phyloP scores from a whole-genome alignment of 2,888 invertebrate species.

The Chrysomela aeneicollis region DNA sequence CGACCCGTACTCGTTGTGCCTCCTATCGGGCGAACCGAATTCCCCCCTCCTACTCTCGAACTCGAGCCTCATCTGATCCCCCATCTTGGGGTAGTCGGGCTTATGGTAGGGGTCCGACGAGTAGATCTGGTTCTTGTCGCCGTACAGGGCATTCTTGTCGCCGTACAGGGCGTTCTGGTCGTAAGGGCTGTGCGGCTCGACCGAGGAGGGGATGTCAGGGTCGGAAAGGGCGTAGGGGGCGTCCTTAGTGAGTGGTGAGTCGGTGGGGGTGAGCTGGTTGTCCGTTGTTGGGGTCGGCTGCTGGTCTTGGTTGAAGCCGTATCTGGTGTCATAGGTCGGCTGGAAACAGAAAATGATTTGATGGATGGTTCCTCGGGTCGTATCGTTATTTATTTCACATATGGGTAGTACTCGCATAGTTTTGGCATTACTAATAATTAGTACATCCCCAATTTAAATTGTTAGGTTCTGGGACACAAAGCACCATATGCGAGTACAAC shows the following conservation, averaged over 20 bases:
- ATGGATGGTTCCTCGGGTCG: too few species aligned
- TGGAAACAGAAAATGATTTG: constrained; percentile 44
- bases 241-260: constrained; percentile 53
- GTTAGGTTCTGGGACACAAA: too few species aligned
- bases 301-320: constrained; percentile 55
- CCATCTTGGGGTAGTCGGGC: constrained; percentile 43
- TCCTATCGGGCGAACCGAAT: constrained; percentile 33
- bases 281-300: constrained; percentile 37
- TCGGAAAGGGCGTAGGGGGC: constrained; percentile 54
- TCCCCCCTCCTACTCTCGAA: constrained; percentile 27
- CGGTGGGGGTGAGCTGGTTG: constrained; percentile 46
- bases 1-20: constrained; percentile 9
- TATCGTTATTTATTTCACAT: too few species aligned
- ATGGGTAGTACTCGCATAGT: too few species aligned
- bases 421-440: too few species aligned
- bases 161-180: constrained; percentile 45
- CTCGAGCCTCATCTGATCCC: constrained; percentile 44
- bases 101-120: constrained; percentile 45
- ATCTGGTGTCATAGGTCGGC: constrained; percentile 59
- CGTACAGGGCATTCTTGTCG: constrained; percentile 46
- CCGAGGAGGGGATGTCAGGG: constrained; percentile 52
- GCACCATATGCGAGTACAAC: too few species aligned
- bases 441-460: too few species aligned
- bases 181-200: constrained; percentile 50
- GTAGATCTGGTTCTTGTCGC: constrained; percentile 42